Conservation (phyloP, 2,888 invertebrate species). For the Magallana nippona region DNA sequence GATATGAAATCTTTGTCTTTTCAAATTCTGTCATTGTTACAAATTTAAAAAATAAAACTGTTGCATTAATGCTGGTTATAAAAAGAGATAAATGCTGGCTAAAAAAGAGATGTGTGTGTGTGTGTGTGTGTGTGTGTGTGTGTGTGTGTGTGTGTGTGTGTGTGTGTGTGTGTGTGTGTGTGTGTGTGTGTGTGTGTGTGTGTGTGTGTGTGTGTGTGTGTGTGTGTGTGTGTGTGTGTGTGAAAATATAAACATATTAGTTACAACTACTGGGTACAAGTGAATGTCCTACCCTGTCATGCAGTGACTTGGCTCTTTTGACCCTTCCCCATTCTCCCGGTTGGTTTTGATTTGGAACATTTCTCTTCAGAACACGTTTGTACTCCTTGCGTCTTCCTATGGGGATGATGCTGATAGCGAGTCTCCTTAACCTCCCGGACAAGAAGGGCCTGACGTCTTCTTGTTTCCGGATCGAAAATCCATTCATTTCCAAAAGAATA, state of each 20-base stretch:
- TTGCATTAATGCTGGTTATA: too few species aligned
- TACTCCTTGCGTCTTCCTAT: slow-evolving; percentile 57
- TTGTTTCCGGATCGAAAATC: slow-evolving; percentile 60
- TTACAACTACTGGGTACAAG: neutral
- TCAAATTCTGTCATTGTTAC: too few species aligned
- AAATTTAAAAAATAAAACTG: too few species aligned
- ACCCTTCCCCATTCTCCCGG: slow-evolving; percentile 61
- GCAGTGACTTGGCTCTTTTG: slow-evolving; percentile 65
- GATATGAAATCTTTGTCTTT: too few species aligned
- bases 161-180: too few species aligned
- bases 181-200: too few species aligned
- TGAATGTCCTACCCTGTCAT: slow-evolving; percentile 62
- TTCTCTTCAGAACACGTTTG: neutral
- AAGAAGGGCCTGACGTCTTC: slow-evolving; percentile 66
- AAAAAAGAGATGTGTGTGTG: too few species aligned
- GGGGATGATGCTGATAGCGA: slow-evolving; percentile 72
- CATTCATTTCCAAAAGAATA: slow-evolving; percentile 75
- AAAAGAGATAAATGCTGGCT: too few species aligned
- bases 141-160: too few species aligned
- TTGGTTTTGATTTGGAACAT: slow-evolving; percentile 39
- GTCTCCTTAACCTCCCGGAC: slow-evolving; percentile 60
- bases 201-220: too few species aligned
- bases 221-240: too few species aligned
- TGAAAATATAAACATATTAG: neutral
- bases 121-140: too few species aligned